phyloP scores from a whole-genome alignment of 2,888 invertebrate genomes.

The Beris chalybata region DNA sequence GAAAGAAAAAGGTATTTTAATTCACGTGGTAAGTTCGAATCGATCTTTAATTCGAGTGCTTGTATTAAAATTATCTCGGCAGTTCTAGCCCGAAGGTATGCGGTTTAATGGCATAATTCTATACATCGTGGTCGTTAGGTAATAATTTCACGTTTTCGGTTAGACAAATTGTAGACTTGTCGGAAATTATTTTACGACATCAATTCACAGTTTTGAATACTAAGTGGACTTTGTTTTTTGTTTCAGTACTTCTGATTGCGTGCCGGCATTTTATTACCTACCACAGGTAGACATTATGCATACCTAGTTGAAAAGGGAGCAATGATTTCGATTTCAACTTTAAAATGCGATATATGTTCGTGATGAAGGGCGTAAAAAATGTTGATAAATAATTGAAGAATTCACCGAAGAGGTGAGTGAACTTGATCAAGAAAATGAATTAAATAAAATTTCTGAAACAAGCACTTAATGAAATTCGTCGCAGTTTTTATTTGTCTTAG shows the following conservation, averaged over 20 bases:
- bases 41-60: conserved; percentile 11
- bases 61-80: conserved; percentile 12
- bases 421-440: too few relatives aligned
- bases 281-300: too few relatives aligned
- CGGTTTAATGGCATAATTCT: conserved; percentile 3
- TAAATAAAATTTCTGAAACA: too few relatives aligned
- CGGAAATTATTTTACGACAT: conserved; percentile 16
- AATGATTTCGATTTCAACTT: too few relatives aligned
- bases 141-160: conserved; percentile 26
- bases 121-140: not conserved
- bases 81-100: conserved; percentile 6
- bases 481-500: too few relatives aligned
- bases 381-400: too few relatives aligned
- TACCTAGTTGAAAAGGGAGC: too few relatives aligned
- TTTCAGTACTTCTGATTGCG: not conserved
- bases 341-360: too few relatives aligned
- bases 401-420: too few relatives aligned
- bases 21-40: not conserved
- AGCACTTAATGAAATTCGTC: too few relatives aligned
- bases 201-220: conserved; percentile 12
- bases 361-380: too few relatives aligned
- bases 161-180: conserved; percentile 24
- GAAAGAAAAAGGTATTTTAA: conserved; percentile 3
- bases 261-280: not conserved
- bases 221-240: conserved; percentile 4